phyloP scores from a whole-genome alignment of 1,140 invertebrate genomes.

The Bombus polaris region DNA sequence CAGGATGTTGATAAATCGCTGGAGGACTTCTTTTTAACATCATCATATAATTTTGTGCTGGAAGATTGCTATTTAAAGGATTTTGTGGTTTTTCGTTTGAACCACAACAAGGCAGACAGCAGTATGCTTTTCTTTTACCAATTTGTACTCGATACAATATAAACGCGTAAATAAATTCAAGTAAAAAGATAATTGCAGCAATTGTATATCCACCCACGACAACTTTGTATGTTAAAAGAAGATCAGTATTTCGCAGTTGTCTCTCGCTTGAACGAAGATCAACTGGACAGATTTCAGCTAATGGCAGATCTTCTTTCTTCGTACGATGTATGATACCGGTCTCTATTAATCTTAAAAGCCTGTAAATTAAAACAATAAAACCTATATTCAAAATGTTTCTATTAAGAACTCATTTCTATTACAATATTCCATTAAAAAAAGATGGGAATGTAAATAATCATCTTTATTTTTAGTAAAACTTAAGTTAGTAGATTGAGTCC shows the following conservation, averaged over 20 bases:
- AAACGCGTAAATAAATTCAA: constrained; percentile 82
- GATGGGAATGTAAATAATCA: background rate
- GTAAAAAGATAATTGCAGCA: constrained; percentile 85
- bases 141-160: constrained; percentile 2
- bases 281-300: constrained; percentile 89
- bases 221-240: constrained; percentile 88
- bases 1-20: constrained; percentile 43
- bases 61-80: background rate
- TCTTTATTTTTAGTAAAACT: background rate
- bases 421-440: background rate
- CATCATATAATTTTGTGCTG: background rate
- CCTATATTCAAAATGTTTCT: too few relatives aligned
- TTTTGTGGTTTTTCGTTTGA: background rate
- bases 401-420: background rate
- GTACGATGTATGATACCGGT: constrained; percentile 88
- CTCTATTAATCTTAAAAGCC: constrained; percentile 87
- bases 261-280: constrained; percentile 91
- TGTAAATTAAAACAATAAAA: constrained; percentile 75
- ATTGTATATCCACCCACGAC: constrained; percentile 85
- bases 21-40: constrained; percentile 51
- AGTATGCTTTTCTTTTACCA: background rate
- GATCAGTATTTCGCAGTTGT: constrained; percentile 86
- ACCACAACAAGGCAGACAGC: background rate
- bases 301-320: constrained; percentile 85
- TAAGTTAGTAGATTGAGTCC: background rate